Evolutionary conservation across 2,797 vertebrate genomes (phyloP).

Genomic region (Platyrinchus mystaceus): DNA sequence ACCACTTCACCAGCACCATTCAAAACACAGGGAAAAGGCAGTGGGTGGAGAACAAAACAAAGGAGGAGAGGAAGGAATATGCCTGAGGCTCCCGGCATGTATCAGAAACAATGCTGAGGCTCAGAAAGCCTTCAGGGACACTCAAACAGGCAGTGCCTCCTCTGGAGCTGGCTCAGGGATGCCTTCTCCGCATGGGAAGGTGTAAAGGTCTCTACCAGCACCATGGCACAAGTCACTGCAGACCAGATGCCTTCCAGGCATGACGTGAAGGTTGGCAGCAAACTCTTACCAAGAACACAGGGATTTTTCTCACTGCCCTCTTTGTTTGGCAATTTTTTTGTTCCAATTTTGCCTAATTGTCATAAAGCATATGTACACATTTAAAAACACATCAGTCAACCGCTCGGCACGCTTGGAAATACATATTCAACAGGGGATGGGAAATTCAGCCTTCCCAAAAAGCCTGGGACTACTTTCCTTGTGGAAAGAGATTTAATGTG

Average conservation of each 20-base stretch:
- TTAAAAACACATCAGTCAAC: slow-evolving; percentile 30
- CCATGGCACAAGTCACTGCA: rapidly evolving
- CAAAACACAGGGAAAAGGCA: slow-evolving; percentile 11
- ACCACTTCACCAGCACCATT: background rate
- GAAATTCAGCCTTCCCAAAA: background rate
- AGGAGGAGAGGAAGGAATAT: background rate
- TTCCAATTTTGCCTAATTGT: background rate
- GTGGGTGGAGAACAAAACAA: background rate
- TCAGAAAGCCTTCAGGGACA: background rate
- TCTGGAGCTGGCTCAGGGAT: background rate
- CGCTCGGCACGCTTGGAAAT: background rate
- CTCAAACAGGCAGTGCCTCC: background rate
- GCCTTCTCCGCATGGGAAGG: rapidly evolving
- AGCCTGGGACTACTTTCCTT: background rate
- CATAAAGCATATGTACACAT: background rate
- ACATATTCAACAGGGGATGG: background rate
- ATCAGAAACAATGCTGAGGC: background rate
- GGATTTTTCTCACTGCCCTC: background rate
- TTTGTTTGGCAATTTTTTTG: background rate
- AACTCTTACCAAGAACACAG: background rate
- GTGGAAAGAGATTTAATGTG: background rate
- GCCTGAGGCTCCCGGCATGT: background rate
- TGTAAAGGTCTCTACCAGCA: background rate
- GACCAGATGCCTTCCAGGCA: background rate
- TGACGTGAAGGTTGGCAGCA: rapidly evolving